A percentile compares a stretch with the other conserved stretches of the same genome.
phyloP scores from a whole-genome alignment of 1,140 invertebrate genomes.

The Limonius californicus region DNA sequence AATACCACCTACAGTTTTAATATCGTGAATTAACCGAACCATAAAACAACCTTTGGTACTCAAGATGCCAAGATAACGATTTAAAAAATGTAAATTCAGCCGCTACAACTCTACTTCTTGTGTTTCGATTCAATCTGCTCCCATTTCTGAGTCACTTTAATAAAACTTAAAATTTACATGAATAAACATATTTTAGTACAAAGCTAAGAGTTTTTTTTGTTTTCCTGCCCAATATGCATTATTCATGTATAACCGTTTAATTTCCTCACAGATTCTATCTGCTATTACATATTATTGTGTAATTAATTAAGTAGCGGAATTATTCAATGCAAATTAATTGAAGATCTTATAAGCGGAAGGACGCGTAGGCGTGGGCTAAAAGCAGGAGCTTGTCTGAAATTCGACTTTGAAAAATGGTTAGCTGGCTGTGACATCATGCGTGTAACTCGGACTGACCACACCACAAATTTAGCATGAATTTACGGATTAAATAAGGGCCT shows the following conservation, averaged over 20 bases:
- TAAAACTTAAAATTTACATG: no score
- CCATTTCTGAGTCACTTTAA: no score
- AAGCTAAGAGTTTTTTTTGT: background rate
- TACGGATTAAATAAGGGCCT: conserved; percentile 25
- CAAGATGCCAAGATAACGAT: background rate
- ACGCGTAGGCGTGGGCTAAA: background rate
- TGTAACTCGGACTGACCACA: conserved; percentile 21
- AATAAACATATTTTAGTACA: background rate
- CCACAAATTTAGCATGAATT: conserved; percentile 20
- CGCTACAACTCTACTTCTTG: background rate
- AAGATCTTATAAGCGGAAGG: background rate
- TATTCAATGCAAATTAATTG: background rate
- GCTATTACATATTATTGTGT: background rate
- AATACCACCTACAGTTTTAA: no score
- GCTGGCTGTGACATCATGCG: conserved; percentile 27
- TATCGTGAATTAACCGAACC: no score
- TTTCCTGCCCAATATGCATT: background rate
- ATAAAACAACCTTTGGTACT: background rate
- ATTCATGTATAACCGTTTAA: background rate
- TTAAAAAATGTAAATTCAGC: background rate
- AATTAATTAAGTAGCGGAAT: background rate
- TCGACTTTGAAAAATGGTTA: conserved; percentile 25
- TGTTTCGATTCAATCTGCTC: no score
- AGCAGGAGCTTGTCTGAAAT: background rate
- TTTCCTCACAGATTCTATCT: background rate